A percentile compares a stretch with the other conserved stretches of the same genome.
Evolutionary conservation across 2,113 vertebrate species (phyloP).

Genomic region (Rhadina sibilatrix): DNA sequence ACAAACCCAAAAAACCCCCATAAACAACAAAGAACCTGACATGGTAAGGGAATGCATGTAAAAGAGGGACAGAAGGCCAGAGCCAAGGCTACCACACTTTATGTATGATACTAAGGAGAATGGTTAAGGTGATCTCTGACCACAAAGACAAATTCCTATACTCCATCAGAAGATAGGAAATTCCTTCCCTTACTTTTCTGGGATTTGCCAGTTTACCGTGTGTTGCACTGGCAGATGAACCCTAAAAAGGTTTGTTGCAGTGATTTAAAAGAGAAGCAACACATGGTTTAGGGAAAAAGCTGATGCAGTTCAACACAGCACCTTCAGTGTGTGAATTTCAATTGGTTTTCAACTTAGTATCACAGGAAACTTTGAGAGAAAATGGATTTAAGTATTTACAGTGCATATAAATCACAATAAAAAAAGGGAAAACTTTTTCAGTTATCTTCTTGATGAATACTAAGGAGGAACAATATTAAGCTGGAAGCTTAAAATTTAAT

Average conservation of each 20-base stretch:
- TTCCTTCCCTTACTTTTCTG: background rate
- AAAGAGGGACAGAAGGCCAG: background rate
- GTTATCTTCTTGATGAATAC: constrained; percentile 30
- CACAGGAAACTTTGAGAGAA: background rate
- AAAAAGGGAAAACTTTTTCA: background rate
- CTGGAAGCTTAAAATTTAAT: constrained; percentile 40
- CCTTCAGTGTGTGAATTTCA: background rate
- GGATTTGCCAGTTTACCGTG: background rate
- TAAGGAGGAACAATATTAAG: constrained; percentile 17
- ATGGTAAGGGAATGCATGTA: background rate
- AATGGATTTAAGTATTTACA: constrained; percentile 6
- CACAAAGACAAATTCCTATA: background rate
- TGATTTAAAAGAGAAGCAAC: background rate
- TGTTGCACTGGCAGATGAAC: background rate
- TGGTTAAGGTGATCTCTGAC: background rate
- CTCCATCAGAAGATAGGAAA: background rate
- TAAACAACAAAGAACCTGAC: background rate
- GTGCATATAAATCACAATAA: background rate
- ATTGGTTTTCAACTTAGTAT: background rate
- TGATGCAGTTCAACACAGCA: background rate
- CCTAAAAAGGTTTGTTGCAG: background rate
- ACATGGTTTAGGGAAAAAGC: background rate
- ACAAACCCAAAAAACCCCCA: too few species aligned
- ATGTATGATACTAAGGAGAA: background rate
- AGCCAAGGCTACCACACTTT: background rate